Base-by-base conservation (phyloP, 2,113 vertebrate species). In the Otolemur garnettii region DNA sequence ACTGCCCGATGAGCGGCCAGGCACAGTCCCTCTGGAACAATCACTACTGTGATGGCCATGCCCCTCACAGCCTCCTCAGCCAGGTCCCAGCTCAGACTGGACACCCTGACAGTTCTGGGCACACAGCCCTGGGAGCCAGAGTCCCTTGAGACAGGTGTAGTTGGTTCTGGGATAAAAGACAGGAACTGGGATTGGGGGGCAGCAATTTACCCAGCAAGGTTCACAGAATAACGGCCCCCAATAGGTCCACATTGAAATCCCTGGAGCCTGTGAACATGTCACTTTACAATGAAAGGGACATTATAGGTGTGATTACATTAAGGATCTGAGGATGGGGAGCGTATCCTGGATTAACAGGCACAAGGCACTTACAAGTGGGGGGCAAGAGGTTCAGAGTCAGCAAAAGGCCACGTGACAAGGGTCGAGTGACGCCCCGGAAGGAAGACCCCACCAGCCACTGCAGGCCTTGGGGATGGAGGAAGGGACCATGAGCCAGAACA, bases 391-490 rank as follows among this genome's bases (percentile, higher is more conserved):
- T 57, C 35, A 33, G 74, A n/a, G 69, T 38, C 14, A 19, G 22
- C 24, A 7, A 50, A 19, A 62, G 53, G 66, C 9, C n/a, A 10
- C 0, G 7, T 1, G 18, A 18, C 9, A 4, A 22, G 8, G 19
- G n/a, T 1, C 0, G 1, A 6, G 7, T 21, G 50, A 2, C 0
- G 26, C 11, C 1, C 28, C 0, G 24, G 4, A n/a, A 10, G 60
- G 18, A 64, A 78, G 60, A 30, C 33, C 12, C 30, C 19, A 1
- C 74, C 11, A 1, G 72, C 78, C 33, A 22, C 21, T 2, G n/a
- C 55, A 3, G n/a, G 42, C 8, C 38, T 57, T 42, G 18, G 12
- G 2, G 55, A 33, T 13, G 15, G 22, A 3, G 38, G 50, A 14
- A 3, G 60, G 24, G 45, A 50, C 45, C 45, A 9, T 35, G 60